Conservation (phyloP, 2,113 vertebrate species). For the Tichodroma muraria region DNA sequence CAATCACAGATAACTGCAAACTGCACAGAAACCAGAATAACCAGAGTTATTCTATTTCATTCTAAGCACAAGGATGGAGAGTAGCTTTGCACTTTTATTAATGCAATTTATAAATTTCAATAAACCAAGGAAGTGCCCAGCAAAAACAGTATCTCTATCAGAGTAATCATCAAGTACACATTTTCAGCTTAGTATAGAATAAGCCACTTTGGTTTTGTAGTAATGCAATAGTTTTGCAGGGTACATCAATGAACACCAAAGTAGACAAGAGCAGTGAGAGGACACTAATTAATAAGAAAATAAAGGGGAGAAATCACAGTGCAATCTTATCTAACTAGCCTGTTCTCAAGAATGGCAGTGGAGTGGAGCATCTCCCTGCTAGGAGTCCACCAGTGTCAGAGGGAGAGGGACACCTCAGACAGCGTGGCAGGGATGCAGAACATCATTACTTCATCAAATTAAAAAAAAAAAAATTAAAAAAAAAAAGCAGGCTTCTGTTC, state of each 20-base stretch:
- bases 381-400: accelerated
- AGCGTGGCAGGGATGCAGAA: accelerated
- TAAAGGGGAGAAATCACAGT: background rate
- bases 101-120: background rate
- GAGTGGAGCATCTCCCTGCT: background rate
- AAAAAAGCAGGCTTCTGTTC: background rate
- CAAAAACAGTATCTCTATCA: background rate
- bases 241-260: background rate
- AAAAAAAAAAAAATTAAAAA: background rate
- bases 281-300: background rate
- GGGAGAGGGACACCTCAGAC: background rate
- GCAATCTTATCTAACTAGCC: background rate
- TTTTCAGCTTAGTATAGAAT: background rate
- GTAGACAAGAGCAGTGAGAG: background rate
- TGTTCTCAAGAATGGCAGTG: background rate
- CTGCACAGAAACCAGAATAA: background rate
- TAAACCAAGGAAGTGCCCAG: background rate
- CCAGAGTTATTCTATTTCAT: background rate
- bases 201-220: background rate
- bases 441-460: background rate
- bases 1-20: background rate
- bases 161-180: background rate
- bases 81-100: background rate
- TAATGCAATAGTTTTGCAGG: background rate
- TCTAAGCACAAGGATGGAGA: background rate